A percentile compares a stretch with the other conserved stretches of the same genome.
Conservation (phyloP, 2,888 invertebrate genomes). For the Drosophila multiciliata region DNA sequence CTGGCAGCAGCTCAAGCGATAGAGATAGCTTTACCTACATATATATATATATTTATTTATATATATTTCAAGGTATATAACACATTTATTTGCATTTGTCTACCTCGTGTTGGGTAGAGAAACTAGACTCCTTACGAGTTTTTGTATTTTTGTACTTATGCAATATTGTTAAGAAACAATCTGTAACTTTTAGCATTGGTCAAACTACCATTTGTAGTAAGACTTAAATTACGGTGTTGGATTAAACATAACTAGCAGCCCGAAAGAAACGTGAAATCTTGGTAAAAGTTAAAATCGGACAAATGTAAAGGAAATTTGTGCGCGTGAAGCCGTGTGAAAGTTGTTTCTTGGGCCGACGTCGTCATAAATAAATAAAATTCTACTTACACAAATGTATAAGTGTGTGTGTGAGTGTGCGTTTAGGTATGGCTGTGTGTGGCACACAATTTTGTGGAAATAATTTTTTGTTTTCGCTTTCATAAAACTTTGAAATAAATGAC, state of each 20-base stretch:
- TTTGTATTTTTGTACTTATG: neutral
- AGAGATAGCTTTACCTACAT: conserved; percentile 8
- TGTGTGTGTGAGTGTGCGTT: conserved; percentile 18
- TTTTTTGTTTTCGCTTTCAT: conserved; percentile 32
- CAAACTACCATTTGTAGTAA: conserved; percentile 2
- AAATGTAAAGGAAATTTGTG: conserved; percentile 53
- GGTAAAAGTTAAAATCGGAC: conserved; percentile 36
- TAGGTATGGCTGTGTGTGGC: conserved; percentile 41
- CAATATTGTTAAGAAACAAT: neutral
- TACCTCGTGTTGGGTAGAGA: neutral
- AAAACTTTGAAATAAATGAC: conserved; percentile 76
- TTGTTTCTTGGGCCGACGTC: conserved; percentile 43
- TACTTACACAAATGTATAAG: conserved; percentile 45
- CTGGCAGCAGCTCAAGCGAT: conserved; percentile 10
- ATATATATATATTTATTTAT: neutral
- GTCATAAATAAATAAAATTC: conserved; percentile 75
- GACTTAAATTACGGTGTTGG: conserved; percentile 9
- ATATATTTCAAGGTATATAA: neutral
- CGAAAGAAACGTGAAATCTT: conserved; percentile 13
- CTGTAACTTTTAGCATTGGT: neutral
- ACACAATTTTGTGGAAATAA: conserved; percentile 42
- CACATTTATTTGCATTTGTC: neutral
- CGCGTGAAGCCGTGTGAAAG: conserved; percentile 58
- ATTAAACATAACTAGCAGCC: neutral
- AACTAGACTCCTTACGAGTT: neutral